A percentile compares a stretch with the other conserved stretches of the same genome.
Evolutionary conservation across 2,888 invertebrate genomes (phyloP).

Genomic region (Cosmia trapezina): DNA sequence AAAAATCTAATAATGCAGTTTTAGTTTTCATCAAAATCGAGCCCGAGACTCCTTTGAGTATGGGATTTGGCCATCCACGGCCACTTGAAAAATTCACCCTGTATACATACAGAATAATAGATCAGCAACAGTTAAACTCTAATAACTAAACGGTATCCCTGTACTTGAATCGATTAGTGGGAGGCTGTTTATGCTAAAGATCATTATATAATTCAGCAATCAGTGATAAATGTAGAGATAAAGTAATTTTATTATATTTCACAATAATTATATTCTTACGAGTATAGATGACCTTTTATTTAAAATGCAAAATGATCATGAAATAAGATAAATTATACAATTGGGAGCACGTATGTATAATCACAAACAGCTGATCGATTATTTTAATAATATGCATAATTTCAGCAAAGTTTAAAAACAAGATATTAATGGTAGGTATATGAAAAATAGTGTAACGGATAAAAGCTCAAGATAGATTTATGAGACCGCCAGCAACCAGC

Average conservation of each 20-base stretch:
- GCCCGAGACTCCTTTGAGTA: too few relatives aligned
- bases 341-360: slow-evolving; percentile 44
- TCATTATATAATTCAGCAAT: not conserved
- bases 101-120: too few relatives aligned
- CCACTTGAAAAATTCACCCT: too few relatives aligned
- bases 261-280: slow-evolving; percentile 10
- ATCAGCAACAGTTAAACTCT: not conserved
- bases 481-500: not conserved
- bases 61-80: too few relatives aligned
- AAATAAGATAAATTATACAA: slow-evolving; percentile 49
- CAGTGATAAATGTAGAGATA: not conserved
- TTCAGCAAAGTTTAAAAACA: not conserved
- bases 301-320: slow-evolving; percentile 33
- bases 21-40: too few relatives aligned
- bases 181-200: not conserved
- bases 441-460: not conserved
- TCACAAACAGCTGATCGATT: slow-evolving; percentile 36
- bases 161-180: not conserved
- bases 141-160: not conserved
- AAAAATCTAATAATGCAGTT: too few relatives aligned
- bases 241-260: slow-evolving; percentile 1
- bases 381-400: slow-evolving; percentile 27
- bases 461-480: not conserved
- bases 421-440: too few relatives aligned
- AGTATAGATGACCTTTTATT: slow-evolving; percentile 32